phyloP scores from a whole-genome alignment of 2,888 invertebrate species.

The Morinoia aosen region DNA sequence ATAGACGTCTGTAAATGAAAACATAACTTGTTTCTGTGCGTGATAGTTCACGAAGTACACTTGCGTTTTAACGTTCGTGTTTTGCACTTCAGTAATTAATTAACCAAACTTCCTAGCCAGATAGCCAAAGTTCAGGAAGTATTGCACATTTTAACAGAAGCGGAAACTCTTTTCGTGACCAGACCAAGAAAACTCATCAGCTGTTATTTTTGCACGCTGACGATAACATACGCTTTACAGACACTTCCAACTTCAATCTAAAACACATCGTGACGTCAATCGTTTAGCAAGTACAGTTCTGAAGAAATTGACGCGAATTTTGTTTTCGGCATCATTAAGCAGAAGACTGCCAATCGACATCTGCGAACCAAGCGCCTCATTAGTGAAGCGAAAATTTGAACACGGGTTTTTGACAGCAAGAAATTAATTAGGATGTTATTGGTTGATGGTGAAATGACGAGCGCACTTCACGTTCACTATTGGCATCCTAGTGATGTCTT shows the following conservation, averaged over 20 bases:
- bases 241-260: background rate
- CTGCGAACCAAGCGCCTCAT: background rate
- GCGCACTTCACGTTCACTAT: background rate
- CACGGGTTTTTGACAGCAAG: background rate
- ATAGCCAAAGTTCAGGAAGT: too few relatives aligned
- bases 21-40: too few relatives aligned
- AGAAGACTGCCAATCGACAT: background rate
- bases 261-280: background rate
- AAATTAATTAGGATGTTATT: slow-evolving; percentile 1
- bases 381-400: background rate
- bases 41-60: too few relatives aligned
- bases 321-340: background rate
- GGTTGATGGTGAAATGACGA: background rate
- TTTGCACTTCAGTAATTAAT: too few relatives aligned
- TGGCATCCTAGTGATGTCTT: background rate
- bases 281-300: background rate
- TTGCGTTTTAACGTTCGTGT: too few relatives aligned
- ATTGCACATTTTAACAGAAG: too few relatives aligned
- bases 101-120: too few relatives aligned
- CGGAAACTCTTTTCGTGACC: too few relatives aligned
- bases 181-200: background rate
- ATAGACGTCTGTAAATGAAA: too few relatives aligned
- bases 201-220: background rate
- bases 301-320: background rate
- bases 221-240: background rate